Conservation (phyloP, 2,113 vertebrate species). For the Actenoides lindsayi region DNA sequence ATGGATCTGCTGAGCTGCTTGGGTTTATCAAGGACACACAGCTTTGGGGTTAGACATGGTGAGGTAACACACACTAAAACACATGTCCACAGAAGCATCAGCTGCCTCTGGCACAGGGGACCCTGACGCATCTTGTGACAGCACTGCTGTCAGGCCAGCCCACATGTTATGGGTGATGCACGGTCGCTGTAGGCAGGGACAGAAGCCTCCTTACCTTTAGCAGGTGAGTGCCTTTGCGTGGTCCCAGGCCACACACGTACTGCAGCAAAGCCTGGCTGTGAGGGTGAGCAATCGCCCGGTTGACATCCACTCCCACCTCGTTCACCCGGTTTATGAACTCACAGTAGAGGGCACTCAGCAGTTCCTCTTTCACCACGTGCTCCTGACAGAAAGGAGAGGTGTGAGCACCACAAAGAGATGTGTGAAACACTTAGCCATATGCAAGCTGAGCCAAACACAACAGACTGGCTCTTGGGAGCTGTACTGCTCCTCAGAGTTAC, state of each 20-base stretch:
- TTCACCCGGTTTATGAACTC: slow-evolving; percentile 99
- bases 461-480: neutral
- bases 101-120: neutral
- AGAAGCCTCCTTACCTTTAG: slow-evolving; percentile 84
- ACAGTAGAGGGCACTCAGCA: slow-evolving; percentile 91
- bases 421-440: neutral
- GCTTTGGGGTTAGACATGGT: rapidly evolving
- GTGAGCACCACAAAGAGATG: neutral
- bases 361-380: slow-evolving; percentile 95
- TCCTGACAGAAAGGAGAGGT: slow-evolving; percentile 78
- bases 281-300: slow-evolving; percentile 92
- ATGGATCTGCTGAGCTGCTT: neutral
- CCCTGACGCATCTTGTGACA: neutral
- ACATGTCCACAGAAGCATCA: neutral
- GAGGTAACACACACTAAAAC: neutral
- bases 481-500: neutral
- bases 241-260: slow-evolving; percentile 94
- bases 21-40: neutral
- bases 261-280: slow-evolving; percentile 97
- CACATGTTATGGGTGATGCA: rapidly evolving
- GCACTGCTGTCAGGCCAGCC: neutral
- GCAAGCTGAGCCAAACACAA: neutral
- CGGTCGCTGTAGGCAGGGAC: neutral
- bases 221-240: slow-evolving; percentile 94
- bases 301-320: slow-evolving; percentile 97